Conservation (phyloP, 1,140 invertebrate genomes). For the Bactericera cockerelli region DNA sequence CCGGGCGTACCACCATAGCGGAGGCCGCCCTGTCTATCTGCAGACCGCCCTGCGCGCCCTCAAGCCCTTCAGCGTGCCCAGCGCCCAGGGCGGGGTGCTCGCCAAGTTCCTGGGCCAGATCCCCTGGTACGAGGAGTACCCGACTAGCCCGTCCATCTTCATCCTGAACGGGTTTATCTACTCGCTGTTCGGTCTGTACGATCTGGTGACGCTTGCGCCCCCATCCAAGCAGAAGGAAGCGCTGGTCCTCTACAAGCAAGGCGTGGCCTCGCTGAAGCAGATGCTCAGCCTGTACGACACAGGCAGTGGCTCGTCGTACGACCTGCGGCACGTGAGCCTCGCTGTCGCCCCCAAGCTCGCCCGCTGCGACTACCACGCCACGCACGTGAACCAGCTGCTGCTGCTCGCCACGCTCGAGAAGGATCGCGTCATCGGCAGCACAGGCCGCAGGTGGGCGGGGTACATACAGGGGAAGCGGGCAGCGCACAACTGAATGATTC, state of each 20-base stretch:
- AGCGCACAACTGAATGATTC: constrained; percentile 75
- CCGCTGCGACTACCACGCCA: constrained; percentile 95
- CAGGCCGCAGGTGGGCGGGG: constrained; percentile 82
- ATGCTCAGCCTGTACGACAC: constrained; percentile 88
- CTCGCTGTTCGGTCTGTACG: constrained; percentile 88
- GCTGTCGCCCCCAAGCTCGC: constrained; percentile 81
- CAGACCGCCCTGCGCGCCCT: constrained; percentile 63
- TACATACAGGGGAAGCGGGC: constrained; percentile 92
- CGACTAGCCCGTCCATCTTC: constrained; percentile 84
- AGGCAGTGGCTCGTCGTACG: constrained; percentile 91
- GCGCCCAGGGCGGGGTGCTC: constrained; percentile 59
- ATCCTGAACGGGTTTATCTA: constrained; percentile 99
- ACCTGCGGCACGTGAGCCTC: constrained; percentile 81
- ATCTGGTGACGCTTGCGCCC: constrained; percentile 57
- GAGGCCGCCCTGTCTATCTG: constrained; percentile 57
- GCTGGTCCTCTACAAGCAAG: constrained; percentile 61
- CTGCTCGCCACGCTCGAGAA: constrained; percentile 75
- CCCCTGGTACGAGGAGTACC: constrained; percentile 95
- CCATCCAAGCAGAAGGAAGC: constrained; percentile 42
- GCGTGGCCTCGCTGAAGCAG: constrained; percentile 74
- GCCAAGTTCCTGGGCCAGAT: constrained; percentile 62
- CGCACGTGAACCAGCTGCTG: constrained; percentile 91
- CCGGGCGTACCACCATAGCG: constrained; percentile 70
- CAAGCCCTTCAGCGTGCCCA: constrained; percentile 58
- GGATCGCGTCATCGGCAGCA: constrained; percentile 63